phyloP scores from a whole-genome alignment of 2,113 vertebrate genomes.

The Spheniscus mendiculus region DNA sequence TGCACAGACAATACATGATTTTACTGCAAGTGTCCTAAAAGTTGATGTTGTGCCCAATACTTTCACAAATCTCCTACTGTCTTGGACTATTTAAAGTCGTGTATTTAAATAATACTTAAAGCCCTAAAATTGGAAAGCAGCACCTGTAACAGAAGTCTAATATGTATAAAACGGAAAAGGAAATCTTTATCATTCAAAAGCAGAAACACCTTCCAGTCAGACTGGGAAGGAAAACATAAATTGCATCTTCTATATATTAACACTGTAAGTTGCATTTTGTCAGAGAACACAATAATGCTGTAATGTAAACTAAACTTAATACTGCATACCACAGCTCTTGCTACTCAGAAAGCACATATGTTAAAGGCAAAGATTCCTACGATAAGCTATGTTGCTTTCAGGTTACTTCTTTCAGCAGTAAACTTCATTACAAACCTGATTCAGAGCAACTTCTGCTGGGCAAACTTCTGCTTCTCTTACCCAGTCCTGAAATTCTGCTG shows the following conservation, averaged over 20 bases:
- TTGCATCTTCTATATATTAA: neutral
- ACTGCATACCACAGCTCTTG: neutral
- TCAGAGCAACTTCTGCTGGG: slow-evolving; percentile 4
- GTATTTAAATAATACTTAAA: neutral
- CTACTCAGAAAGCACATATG: neutral
- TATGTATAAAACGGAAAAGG: neutral
- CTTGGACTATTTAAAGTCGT: neutral
- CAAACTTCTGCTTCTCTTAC: neutral
- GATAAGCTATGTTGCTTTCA: neutral
- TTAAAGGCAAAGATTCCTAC: neutral
- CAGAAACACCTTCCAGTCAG: neutral
- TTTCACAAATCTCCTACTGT: neutral
- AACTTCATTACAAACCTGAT: slow-evolving; percentile 47
- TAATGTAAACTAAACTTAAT: neutral
- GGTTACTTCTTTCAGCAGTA: neutral
- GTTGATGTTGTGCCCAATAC: neutral
- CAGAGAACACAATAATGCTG: neutral
- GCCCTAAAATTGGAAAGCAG: neutral
- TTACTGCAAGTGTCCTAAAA: neutral
- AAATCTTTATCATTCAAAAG: neutral
- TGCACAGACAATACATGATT: neutral
- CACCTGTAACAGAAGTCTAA: neutral
- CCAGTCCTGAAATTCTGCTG: neutral
- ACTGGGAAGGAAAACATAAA: neutral
- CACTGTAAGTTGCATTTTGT: neutral